A percentile compares a stretch with the other conserved stretches of the same genome.
phyloP scores from a whole-genome alignment of 64 coral and sea anemone species.

The Pocillopora damicornis region DNA sequence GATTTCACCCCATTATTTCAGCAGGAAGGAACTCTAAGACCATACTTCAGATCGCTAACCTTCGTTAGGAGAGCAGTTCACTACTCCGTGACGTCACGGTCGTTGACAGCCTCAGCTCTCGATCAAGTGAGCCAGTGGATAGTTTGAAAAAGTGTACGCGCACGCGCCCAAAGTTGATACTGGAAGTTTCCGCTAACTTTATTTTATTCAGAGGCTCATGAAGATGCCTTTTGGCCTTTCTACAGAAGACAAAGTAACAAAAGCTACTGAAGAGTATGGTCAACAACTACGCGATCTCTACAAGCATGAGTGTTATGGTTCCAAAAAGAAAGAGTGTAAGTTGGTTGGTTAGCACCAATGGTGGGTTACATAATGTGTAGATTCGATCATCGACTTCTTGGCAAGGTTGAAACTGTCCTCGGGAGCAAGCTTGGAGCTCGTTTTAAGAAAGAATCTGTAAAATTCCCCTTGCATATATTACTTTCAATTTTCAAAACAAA shows the following conservation, averaged over 20 bases:
- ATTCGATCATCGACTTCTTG: too few relatives aligned
- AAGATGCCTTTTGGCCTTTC: constrained; percentile 38
- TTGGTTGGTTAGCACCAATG: neutral
- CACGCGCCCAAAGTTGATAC: neutral
- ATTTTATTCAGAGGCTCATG: too few relatives aligned
- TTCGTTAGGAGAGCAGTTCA: neutral
- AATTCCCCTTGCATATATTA: too few relatives aligned
- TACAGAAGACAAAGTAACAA: constrained; percentile 31
- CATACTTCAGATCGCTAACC: neutral
- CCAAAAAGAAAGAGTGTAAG: constrained; percentile 92
- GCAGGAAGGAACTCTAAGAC: neutral
- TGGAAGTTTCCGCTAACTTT: too few relatives aligned
- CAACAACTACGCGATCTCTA: constrained; percentile 80
- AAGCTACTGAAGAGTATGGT: constrained; percentile 73
- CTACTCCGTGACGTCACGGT: constrained; percentile 23
- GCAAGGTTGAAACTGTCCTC: too few relatives aligned
- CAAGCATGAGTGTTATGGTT: constrained; percentile 85
- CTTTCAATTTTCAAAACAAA: too few relatives aligned
- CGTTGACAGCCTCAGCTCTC: neutral
- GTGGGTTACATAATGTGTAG: neutral
- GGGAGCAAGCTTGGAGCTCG: too few relatives aligned
- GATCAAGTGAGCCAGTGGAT: constrained; percentile 1
- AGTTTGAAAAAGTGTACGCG: neutral
- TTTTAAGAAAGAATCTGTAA: too few relatives aligned
- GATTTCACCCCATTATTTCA: constrained; percentile 26